phyloP scores from a whole-genome alignment of 1,140 invertebrate species.

The Cotesia vestalis region DNA sequence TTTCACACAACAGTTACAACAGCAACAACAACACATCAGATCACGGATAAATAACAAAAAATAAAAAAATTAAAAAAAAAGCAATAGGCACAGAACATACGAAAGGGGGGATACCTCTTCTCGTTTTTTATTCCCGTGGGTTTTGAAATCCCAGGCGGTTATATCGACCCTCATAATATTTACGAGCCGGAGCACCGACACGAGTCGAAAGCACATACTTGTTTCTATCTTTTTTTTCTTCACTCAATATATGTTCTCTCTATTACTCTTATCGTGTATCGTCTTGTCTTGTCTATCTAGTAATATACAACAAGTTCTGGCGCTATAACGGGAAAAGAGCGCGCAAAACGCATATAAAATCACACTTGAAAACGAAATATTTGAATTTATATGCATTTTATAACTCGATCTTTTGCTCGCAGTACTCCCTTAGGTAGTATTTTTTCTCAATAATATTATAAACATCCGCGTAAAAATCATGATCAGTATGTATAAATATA shows the following conservation, averaged over 20 bases:
- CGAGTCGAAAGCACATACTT: constrained; percentile 24
- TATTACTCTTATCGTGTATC: constrained; percentile 13
- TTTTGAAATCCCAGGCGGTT: constrained; percentile 59
- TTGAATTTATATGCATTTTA: constrained; percentile 53
- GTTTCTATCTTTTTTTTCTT: constrained; percentile 13
- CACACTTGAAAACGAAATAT: constrained; percentile 58
- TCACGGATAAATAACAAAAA: background rate
- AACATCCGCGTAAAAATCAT: constrained; percentile 2
- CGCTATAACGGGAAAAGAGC: constrained; percentile 27
- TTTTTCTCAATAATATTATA: constrained; percentile 7
- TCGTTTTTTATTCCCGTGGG: constrained; percentile 44
- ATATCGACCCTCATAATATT: constrained; percentile 63
- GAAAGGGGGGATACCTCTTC: background rate
- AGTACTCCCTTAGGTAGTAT: constrained; percentile 36
- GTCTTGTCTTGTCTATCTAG: background rate
- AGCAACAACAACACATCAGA: background rate
- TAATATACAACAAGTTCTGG: constrained; percentile 26
- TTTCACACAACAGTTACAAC: too few relatives aligned
- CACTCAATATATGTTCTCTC: constrained; percentile 30
- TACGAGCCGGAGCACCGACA: constrained; percentile 51
- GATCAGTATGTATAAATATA: background rate
- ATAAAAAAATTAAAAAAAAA: background rate
- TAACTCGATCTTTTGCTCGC: background rate
- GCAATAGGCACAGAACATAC: constrained; percentile 7
- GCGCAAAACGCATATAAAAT: constrained; percentile 58